Evolutionary conservation across 2,113 vertebrate genomes (phyloP).

Genomic region (Pteronura brasiliensis): DNA sequence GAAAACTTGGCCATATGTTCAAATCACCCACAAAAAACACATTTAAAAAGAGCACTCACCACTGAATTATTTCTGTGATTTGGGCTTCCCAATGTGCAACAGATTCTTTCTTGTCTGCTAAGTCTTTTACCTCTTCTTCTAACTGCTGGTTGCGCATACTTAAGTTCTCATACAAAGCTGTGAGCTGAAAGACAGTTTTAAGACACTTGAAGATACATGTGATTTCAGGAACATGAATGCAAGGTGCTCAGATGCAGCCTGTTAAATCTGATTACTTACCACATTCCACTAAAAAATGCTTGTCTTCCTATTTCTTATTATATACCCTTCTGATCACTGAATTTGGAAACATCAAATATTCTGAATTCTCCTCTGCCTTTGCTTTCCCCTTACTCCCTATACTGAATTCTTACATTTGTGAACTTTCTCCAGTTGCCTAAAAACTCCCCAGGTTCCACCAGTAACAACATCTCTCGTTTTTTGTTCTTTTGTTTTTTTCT

Average conservation of each 20-base stretch:
- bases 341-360: not conserved
- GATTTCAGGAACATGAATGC: slow-evolving; percentile 6
- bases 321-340: not conserved
- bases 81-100: slow-evolving; percentile 99
- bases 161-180: slow-evolving; percentile 88
- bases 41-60: slow-evolving; percentile 85
- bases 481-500: not conserved
- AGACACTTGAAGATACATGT: slow-evolving; percentile 9
- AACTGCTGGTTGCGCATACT: slow-evolving; percentile 90
- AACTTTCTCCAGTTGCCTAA: not conserved
- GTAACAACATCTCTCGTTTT: not conserved
- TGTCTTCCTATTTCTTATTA: not conserved
- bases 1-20: not conserved
- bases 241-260: not conserved
- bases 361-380: not conserved
- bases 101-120: slow-evolving; percentile 97
- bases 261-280: not conserved
- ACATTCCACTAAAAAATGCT: not conserved
- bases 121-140: slow-evolving; percentile 95
- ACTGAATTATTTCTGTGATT: slow-evolving; percentile 99
- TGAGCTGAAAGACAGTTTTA: slow-evolving; percentile 85
- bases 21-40: not conserved
- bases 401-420: not conserved
- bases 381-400: not conserved
- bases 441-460: not conserved